These are phyloP conservation scores for Lethrus apterus DNA, from an alignment of 1,140 invertebrate genomes.

Conservation along the genomic window DNA sequence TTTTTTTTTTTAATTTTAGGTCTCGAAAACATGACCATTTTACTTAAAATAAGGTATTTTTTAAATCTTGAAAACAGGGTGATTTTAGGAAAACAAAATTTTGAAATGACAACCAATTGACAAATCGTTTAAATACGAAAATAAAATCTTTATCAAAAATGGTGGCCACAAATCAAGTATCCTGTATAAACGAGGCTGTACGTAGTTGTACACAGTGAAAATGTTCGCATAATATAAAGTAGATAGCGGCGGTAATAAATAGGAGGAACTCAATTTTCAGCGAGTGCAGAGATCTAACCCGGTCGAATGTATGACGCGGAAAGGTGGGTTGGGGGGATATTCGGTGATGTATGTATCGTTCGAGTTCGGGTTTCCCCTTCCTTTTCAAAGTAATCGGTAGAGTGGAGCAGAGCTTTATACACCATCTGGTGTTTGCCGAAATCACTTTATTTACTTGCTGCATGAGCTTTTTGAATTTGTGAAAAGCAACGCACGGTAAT, in stretches of 20 bases:
- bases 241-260: conserved; percentile 31
- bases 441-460: conserved; percentile 18
- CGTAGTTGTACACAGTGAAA: no score
- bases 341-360: conserved; percentile 27
- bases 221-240: conserved; percentile 28
- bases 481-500: background rate
- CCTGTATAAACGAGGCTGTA: no score
- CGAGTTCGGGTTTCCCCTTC: conserved; percentile 22
- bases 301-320: conserved; percentile 21
- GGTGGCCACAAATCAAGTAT: no score
- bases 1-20: no score
- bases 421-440: conserved; percentile 27
- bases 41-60: no score
- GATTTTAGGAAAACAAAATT: no score
- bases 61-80: no score
- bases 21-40: no score
- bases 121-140: no score
- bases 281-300: conserved; percentile 32
- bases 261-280: conserved; percentile 34
- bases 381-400: conserved; percentile 19
- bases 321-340: no score
- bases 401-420: conserved; percentile 29
- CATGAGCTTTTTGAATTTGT: background rate
- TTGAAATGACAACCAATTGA: no score
- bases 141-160: no score